These are phyloP conservation scores for Leptoclinus maculatus DNA, from an alignment of 2,797 vertebrate species.

Conservation along the genomic window DNA sequence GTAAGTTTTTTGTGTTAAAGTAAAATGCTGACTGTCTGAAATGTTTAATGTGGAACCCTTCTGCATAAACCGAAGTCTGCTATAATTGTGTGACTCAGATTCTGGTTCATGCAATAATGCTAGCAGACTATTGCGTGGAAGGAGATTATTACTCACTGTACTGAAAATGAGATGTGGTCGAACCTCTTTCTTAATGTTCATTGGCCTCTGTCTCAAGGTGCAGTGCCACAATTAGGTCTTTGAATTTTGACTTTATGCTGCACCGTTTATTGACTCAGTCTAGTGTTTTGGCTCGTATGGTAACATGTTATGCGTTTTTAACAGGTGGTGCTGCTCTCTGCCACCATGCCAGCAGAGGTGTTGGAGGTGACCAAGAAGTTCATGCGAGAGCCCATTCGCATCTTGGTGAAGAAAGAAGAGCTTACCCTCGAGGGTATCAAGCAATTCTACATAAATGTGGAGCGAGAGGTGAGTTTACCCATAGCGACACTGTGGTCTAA, in stretches of 20 bases:
- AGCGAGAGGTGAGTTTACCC: constrained; percentile 88
- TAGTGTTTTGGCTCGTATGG: fast-evolving
- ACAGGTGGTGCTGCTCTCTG: constrained; percentile 96
- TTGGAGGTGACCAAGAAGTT: constrained; percentile 99
- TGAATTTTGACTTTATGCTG: neutral
- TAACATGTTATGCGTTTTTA: neutral
- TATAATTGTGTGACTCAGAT: constrained; percentile 88
- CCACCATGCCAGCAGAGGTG: constrained; percentile 98
- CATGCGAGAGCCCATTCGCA: constrained; percentile 98
- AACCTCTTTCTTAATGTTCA: constrained; percentile 99
- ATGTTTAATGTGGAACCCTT: constrained; percentile 67
- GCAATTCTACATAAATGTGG: constrained; percentile 99
- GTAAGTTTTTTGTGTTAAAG: constrained; percentile 72
- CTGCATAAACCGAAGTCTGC: constrained; percentile 91
- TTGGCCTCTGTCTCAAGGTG: constrained; percentile 89
- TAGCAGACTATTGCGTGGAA: constrained; percentile 88
- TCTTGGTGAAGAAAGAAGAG: constrained; percentile 98
- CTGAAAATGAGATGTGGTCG: constrained; percentile 84
- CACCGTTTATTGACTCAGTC: fast-evolving
- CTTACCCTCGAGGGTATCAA: constrained; percentile 99
- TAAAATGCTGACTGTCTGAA: neutral
- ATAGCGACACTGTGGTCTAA: neutral
- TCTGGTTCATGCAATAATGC: constrained; percentile 87
- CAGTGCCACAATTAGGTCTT: constrained; percentile 83
- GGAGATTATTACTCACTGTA: constrained; percentile 85